phyloP scores from a whole-genome alignment of 2,113 vertebrate species.

The Gadus chalcogrammus region DNA sequence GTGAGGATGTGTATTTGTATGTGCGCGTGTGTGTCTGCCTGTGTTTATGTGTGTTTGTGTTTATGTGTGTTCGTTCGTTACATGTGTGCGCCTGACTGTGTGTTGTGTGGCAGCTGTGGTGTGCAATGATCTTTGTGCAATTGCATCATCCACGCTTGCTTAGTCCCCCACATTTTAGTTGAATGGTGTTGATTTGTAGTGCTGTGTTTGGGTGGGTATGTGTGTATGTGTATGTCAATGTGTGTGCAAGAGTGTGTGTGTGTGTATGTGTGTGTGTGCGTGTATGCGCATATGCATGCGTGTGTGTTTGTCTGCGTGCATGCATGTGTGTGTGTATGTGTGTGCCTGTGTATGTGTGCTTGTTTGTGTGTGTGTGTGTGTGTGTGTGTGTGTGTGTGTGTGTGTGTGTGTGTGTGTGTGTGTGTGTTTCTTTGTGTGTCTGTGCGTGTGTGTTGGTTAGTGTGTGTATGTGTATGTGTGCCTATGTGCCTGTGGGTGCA shows the following conservation, averaged over 20 bases:
- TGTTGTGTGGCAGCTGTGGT: no score
- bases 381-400: background rate
- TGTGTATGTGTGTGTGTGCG: background rate
- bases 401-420: background rate
- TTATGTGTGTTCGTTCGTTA: no score
- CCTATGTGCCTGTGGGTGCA: background rate
- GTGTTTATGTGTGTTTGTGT: no score
- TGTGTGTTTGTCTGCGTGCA: background rate
- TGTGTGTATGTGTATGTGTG: slow-evolving; percentile 1
- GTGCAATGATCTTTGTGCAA: no score
- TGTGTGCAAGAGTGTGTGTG: background rate
- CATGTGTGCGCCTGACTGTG: no score
- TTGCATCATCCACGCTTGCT: no score
- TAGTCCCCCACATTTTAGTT: no score
- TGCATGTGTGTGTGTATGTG: slow-evolving; percentile 3
- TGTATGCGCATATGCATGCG: background rate
- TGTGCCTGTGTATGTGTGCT: background rate
- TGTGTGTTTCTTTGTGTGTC: background rate
- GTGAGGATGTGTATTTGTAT: no score
- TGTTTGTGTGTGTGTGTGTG: background rate
- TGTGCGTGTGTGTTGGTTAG: background rate
- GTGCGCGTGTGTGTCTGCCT: no score
- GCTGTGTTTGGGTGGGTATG: background rate
- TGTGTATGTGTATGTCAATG: background rate
- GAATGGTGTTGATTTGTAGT: no score